Evolutionary conservation across 2,797 vertebrate genomes (phyloP).

Genomic region (Streptopelia turtur): DNA sequence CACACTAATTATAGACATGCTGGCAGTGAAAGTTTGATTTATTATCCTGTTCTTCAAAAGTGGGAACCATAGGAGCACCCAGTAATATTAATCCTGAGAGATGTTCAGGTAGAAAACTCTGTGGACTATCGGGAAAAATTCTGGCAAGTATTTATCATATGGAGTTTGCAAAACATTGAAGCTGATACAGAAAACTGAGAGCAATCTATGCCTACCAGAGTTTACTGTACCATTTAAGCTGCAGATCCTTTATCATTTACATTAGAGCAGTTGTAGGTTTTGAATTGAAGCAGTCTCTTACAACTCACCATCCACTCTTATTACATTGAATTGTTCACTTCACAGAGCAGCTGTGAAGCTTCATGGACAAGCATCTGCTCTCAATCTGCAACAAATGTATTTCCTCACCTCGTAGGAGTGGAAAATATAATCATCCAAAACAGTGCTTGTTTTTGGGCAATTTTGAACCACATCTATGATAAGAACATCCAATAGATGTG

Average conservation of each 20-base stretch:
- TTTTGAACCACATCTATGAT: background rate
- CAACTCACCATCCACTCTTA: background rate
- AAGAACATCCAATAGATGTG: background rate
- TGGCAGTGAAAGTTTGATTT: background rate
- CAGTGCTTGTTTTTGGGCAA: background rate
- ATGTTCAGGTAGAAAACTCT: background rate
- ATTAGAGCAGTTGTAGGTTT: background rate
- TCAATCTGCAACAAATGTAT: background rate
- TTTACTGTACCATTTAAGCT: background rate
- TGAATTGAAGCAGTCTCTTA: background rate
- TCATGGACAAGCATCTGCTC: background rate
- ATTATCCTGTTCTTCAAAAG: background rate
- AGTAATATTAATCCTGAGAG: background rate
- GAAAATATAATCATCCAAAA: background rate
- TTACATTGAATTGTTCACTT: background rate
- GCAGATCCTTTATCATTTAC: background rate
- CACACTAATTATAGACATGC: background rate
- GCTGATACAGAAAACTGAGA: background rate
- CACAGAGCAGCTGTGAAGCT: background rate
- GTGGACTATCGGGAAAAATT: background rate
- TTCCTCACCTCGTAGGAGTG: background rate
- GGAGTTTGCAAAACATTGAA: background rate
- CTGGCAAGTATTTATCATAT: background rate
- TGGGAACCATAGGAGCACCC: accelerated
- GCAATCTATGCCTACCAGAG: background rate